These are phyloP conservation scores for Linepithema humile DNA, from an alignment of 1,140 invertebrate genomes.

Conservation along the genomic window DNA sequence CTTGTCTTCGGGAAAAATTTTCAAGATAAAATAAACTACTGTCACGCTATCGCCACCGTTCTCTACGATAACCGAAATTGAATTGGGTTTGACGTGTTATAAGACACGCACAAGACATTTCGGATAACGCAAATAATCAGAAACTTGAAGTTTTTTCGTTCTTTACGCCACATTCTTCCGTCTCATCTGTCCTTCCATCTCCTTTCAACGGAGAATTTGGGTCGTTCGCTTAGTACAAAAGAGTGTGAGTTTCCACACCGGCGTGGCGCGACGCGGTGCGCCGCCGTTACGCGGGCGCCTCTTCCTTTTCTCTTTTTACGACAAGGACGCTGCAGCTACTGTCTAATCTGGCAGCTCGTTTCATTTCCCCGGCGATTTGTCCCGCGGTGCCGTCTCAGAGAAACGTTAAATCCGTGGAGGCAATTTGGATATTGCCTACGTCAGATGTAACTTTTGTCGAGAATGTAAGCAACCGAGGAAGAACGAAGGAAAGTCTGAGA, in stretches of 20 bases:
- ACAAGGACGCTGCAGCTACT: conserved; percentile 12
- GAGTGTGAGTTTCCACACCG: conserved; percentile 5
- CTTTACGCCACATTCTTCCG: not conserved
- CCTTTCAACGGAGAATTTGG: conserved; percentile 5
- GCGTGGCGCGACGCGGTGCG: not conserved
- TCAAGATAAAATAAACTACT: not conserved
- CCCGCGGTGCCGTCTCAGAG: conserved; percentile 67
- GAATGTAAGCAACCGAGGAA: not conserved
- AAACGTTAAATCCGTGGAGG: conserved; percentile 75
- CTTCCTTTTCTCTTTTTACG: conserved; percentile 1
- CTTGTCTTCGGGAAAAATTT: not conserved
- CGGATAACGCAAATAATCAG: not conserved
- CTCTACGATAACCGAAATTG: conserved; percentile 1
- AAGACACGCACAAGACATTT: not conserved
- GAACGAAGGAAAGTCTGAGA: not conserved
- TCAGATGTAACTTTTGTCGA: conserved; percentile 71
- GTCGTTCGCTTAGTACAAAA: conserved; percentile 28
- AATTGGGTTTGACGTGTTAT: conserved; percentile 4
- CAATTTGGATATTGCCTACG: conserved; percentile 79
- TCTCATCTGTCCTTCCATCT: not conserved
- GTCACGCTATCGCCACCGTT: not conserved
- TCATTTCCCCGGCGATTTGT: conserved; percentile 76
- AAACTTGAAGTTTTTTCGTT: not conserved
- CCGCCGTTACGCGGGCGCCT: not conserved
- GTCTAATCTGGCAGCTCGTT: conserved; percentile 77